A percentile compares a stretch with the other conserved stretches of the same genome.
phyloP scores from a whole-genome alignment of 2,888 invertebrate species.

The Kryphioiulus occultus region DNA sequence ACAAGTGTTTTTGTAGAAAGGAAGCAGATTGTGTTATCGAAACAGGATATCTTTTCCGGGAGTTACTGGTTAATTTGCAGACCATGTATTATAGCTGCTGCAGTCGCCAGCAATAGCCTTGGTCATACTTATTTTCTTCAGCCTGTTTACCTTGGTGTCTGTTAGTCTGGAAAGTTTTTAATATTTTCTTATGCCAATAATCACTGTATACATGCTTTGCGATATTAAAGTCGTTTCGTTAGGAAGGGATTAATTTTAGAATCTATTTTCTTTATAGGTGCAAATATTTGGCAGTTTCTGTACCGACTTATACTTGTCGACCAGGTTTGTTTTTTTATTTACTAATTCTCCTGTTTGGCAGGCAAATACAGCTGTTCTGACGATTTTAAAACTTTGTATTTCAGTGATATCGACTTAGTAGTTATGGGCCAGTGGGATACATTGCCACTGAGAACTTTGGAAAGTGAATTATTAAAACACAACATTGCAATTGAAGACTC shows the following conservation, averaged over 20 bases:
- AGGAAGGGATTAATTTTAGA: background rate
- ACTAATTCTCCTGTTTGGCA: background rate
- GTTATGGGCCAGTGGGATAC: conserved; percentile 84
- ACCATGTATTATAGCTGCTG: background rate
- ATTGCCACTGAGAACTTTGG: conserved; percentile 88
- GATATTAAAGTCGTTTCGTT: no score
- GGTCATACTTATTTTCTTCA: background rate
- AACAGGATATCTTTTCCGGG: background rate
- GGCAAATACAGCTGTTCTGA: background rate
- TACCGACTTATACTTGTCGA: conserved; percentile 96
- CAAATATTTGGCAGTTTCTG: conserved; percentile 98
- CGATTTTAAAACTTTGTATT: conserved; percentile 55
- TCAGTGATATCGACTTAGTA: conserved; percentile 77
- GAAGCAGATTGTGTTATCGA: background rate
- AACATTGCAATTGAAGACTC: conserved; percentile 88
- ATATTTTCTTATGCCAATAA: background rate
- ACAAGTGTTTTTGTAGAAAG: background rate
- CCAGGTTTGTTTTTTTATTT: conserved; percentile 69
- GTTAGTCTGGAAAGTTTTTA: background rate
- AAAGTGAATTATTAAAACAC: conserved; percentile 86
- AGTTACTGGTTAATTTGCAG: background rate
- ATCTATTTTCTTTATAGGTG: conserved; percentile 67
- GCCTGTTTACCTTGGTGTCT: background rate
- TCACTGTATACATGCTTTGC: no score
- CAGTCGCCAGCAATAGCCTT: no score